Conservation (phyloP, 2,797 vertebrate genomes). For the Ctenochaetus hawaiiensis region DNA sequence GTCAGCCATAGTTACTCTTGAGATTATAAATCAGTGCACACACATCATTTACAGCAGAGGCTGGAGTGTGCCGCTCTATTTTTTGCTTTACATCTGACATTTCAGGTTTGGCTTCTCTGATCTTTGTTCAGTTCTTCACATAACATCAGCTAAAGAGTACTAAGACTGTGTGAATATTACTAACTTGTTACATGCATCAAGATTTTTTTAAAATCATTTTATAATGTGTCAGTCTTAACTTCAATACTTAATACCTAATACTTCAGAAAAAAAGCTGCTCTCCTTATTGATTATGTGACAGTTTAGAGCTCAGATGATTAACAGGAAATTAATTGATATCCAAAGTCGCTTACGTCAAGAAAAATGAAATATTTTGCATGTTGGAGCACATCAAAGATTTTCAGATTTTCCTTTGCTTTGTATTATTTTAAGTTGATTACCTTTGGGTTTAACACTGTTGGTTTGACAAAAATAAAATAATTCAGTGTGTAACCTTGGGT, state of each 20-base stretch:
- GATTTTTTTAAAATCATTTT: background rate
- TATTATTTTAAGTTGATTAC: background rate
- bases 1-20: conserved; percentile 38
- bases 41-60: conserved; percentile 1
- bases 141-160: background rate
- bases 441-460: background rate
- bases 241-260: background rate
- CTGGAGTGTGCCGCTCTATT: background rate
- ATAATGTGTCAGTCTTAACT: background rate
- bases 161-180: background rate
- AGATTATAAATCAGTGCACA: conserved; percentile 25
- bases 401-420: background rate
- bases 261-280: no score
- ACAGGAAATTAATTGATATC: no score
- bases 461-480: background rate
- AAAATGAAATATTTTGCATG: no score
- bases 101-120: background rate
- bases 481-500: background rate
- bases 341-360: no score
- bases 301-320: no score
- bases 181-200: background rate
- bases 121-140: background rate
- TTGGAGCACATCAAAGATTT: background rate
- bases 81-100: background rate
- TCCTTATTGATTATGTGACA: no score